Percentiles rank a stretch among this genome's conserved stretches.
phyloP scores from a whole-genome alignment of 1,140 invertebrate genomes.

The Paraescarpia echinospica region DNA sequence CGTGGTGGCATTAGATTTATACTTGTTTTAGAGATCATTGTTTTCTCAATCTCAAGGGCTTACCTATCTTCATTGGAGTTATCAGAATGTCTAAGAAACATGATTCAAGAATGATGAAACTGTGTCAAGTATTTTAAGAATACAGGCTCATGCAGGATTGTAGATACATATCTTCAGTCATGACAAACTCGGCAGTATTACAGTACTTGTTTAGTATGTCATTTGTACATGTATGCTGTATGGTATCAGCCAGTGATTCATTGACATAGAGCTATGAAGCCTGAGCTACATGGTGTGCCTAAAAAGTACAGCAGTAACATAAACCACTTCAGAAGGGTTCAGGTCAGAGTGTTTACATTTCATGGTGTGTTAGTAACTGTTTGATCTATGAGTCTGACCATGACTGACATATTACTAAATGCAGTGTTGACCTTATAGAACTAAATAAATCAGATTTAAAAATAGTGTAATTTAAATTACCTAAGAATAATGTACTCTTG shows the following conservation, averaged over 20 bases:
- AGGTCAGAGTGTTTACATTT: not conserved
- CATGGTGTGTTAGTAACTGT: not conserved
- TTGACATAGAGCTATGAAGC: not conserved
- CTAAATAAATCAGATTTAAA: not conserved
- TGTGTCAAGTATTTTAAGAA: not conserved
- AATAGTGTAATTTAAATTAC: too few relatives aligned
- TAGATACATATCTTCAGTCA: too few relatives aligned
- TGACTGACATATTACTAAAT: not conserved
- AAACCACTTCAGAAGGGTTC: not conserved
- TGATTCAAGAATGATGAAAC: not conserved
- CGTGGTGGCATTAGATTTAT: not conserved
- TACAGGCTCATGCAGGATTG: not conserved
- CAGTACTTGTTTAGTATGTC: not conserved
- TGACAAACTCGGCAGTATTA: not conserved
- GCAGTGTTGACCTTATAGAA: not conserved
- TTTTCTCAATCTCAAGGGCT: not conserved
- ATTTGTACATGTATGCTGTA: not conserved
- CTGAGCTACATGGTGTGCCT: not conserved
- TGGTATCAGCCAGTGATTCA: not conserved
- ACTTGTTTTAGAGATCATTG: not conserved
- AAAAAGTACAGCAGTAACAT: not conserved
- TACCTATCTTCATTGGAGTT: not conserved
- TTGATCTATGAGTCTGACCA: not conserved
- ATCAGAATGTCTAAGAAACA: not conserved
- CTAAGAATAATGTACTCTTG: too few relatives aligned